A percentile compares a stretch with the other conserved stretches of the same genome.
phyloP scores from a whole-genome alignment of 2,888 invertebrate genomes.

The Beris morrisii region DNA sequence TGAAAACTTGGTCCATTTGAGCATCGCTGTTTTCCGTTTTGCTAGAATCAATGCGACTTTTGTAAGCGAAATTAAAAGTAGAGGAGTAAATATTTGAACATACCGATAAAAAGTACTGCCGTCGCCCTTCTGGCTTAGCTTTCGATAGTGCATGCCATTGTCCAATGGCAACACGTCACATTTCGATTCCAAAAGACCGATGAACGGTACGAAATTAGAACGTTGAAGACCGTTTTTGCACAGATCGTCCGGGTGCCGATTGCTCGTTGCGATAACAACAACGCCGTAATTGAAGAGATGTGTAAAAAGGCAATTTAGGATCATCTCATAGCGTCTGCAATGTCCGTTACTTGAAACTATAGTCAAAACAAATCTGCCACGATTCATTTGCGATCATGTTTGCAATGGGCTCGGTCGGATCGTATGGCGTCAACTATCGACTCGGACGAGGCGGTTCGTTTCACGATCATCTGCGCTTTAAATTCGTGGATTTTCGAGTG shows the following conservation, averaged over 20 bases:
- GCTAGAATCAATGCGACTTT: no score
- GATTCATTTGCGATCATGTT: constrained; percentile 79
- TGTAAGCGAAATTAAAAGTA: no score
- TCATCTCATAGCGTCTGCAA: constrained; percentile 99
- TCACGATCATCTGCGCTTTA: no score
- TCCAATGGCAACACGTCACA: constrained; percentile 80
- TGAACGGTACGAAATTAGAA: constrained; percentile 95
- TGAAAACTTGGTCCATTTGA: constrained; percentile 78
- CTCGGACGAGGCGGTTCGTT: constrained; percentile 57
- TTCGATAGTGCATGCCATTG: constrained; percentile 93
- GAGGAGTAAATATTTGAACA: no score
- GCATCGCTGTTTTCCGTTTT: constrained; percentile 66
- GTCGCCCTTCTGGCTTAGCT: constrained; percentile 65
- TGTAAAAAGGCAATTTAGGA: constrained; percentile 92
- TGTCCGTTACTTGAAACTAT: constrained; percentile 95
- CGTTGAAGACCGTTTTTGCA: constrained; percentile 98
- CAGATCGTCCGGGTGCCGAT: constrained; percentile 92
- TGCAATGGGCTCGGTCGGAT: constrained; percentile 95
- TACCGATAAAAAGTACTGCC: constrained; percentile 82
- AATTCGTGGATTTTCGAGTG: constrained; percentile 86
- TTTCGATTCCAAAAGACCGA: constrained; percentile 82
- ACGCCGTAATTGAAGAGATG: constrained; percentile 89
- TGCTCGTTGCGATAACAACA: constrained; percentile 94
- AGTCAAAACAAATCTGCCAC: constrained; percentile 96
- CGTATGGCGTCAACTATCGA: constrained; percentile 73